These are phyloP conservation scores for Platycercus adscitus DNA, from an alignment of 2,113 vertebrate species.

Conservation along the genomic window DNA sequence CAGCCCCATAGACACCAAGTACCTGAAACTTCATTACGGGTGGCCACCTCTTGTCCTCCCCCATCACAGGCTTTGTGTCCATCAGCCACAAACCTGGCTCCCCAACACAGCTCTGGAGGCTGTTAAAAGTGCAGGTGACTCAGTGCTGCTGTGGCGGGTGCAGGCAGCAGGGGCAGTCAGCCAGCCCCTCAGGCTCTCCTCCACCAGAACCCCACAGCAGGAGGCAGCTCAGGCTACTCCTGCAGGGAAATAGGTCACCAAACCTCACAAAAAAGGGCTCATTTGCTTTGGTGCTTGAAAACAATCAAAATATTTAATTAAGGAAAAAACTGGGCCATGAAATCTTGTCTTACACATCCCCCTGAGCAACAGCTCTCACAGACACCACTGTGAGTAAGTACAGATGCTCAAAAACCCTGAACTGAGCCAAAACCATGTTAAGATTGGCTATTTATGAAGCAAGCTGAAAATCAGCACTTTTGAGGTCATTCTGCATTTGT, in stretches of 20 bases:
- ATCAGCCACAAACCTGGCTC: not conserved
- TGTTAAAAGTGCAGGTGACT: not conserved
- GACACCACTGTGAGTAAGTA: not conserved
- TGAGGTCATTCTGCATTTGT: not conserved
- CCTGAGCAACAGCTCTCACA: not conserved
- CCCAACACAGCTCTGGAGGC: not conserved
- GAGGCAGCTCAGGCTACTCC: not conserved
- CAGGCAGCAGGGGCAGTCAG: not conserved
- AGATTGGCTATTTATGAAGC: not conserved
- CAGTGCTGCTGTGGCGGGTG: accelerated
- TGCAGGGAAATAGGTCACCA: not conserved
- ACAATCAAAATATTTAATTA: not conserved
- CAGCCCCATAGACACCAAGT: not conserved
- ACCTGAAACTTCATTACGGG: not conserved
- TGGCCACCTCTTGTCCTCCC: not conserved
- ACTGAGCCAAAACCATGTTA: not conserved
- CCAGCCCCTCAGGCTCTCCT: not conserved
- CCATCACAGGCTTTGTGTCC: not conserved
- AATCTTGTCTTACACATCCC: not conserved
- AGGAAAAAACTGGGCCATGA: not conserved
- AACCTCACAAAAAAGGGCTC: not conserved
- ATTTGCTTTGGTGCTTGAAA: not conserved
- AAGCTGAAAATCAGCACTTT: not conserved
- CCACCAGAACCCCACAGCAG: not conserved
- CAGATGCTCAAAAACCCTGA: not conserved